Evolutionary conservation across 2,113 vertebrate species (phyloP), one percentile per base, ranked within the genome.

Genomic region (Tympanuchus pallidicinctus): DNA sequence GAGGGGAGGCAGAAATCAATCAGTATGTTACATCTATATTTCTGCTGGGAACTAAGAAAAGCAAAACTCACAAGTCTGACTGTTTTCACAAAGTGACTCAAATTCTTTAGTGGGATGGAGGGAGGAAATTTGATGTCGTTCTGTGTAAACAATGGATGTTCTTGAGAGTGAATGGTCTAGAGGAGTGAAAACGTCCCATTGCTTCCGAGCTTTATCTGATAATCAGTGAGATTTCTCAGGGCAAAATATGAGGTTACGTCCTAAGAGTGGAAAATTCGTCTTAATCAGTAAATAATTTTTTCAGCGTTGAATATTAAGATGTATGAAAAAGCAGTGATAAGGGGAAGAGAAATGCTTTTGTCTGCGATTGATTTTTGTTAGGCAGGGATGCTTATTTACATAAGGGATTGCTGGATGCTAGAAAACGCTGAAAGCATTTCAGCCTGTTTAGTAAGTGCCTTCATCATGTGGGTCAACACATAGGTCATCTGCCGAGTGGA

Each of bases 301-400:
- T 60, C 57, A 86, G 67, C 15, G 50, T 70, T 36, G 15, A 70
- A 77, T 82, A 38, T 59, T 59, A n/a, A 71, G 8, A 6, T 52
- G 22, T 36, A 73, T 82, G 30, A 36, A 74, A 93, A 90, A 90
- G 30, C 79, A 90, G 28, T 14, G 38, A 22, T 57, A 81, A 81
- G 25, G 28, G 21, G 69, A 66, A 50, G 69, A 61, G 22, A 91
- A 93, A 82, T 77, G 48, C 38, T 71, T 17, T 13, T 24, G 14
- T 52, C 76, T 82, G 50, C 17, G 85, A 65, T 60, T 80, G 2
- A 40, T 52, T 20, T 77, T 56, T 78, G 25, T 38, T 71, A 67
- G 34, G 6, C 43, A 47, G 32, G 32, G 85, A 52, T 61, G 50
- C 42, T 89, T 71, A 38, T 77, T 32, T 78, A 15, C 15, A 60